Conservation (phyloP, 2,797 vertebrate species). For the Glyptemys insculpta region DNA sequence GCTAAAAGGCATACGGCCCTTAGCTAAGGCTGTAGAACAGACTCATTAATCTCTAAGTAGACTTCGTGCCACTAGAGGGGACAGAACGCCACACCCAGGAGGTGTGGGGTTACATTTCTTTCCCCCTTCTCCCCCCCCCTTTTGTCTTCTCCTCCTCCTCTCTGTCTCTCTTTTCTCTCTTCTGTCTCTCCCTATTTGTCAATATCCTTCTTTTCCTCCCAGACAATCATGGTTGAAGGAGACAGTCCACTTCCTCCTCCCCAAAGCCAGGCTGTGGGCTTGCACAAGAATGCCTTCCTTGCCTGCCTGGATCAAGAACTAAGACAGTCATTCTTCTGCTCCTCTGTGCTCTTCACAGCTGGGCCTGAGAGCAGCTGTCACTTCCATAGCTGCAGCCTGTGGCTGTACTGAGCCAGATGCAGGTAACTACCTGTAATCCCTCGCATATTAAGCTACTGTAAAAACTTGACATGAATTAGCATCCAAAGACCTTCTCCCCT, state of each 20-base stretch:
- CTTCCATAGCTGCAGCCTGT: neutral
- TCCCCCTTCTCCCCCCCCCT: neutral
- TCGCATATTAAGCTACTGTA: rapidly evolving
- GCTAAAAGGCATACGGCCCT: too few species aligned
- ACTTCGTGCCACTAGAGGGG: too few species aligned
- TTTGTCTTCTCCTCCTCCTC: neutral
- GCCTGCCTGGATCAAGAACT: conserved; percentile 74
- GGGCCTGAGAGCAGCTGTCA: conserved; percentile 68
- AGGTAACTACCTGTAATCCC: neutral
- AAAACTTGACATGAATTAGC: neutral
- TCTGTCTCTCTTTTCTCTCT: conserved; percentile 39
- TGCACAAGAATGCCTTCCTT: conserved; percentile 70
- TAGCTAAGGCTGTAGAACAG: too few species aligned
- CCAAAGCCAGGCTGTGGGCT: conserved; percentile 71
- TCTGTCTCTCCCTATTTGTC: conserved; percentile 53
- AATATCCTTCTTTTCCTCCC: conserved; percentile 41
- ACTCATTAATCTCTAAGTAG: too few species aligned
- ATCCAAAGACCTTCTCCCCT: neutral
- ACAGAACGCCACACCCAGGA: too few species aligned
- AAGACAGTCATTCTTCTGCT: conserved; percentile 67
- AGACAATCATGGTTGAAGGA: conserved; percentile 67
- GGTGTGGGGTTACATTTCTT: neutral
- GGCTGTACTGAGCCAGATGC: neutral
- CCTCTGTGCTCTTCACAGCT: conserved; percentile 50
- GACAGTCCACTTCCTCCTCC: neutral